Evolutionary conservation across 2,888 invertebrate genomes (phyloP), one percentile per base, ranked within the genome.

Genomic region (Agonum fuliginosum): DNA sequence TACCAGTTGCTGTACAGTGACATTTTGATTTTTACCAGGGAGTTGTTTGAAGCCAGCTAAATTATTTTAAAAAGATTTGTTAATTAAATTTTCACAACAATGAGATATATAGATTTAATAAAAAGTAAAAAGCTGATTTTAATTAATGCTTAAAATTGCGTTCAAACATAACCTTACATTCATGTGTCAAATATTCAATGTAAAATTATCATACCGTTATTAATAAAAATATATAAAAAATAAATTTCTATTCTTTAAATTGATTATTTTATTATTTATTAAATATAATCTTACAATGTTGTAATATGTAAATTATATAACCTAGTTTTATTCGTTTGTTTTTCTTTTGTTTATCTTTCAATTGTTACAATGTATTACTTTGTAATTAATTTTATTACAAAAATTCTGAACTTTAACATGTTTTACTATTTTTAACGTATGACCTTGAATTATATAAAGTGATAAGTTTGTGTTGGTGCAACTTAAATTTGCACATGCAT

Each of bases 1-100:
- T 67, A 41, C 67, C 6, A 19, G 67, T 62, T 62, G 10, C 12
- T 34, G 19, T 27, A 8, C 58, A 62, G 58, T 62, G 58, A 62
- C 58, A 62, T 62, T 62, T 62, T n/a, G 58, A 14, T 62, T 27
- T 51, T 62, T 17, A 17, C 10, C 46, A 62, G 30, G 54, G 58
- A 62, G n/a, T 54, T 24, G n/a, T n/a, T n/a, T n/a, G n/a, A n/a
- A 30, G 30, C 8, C 3, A 30, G 30, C 8, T 5, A 30, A 30
- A 62, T 17, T 30, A 62, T 30, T 62, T 62, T 6, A 17, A 48
- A 20, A 5, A 48, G 19, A 8, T 20, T n/a, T n/a, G n/a, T n/a
- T n/a, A n/a, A n/a, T n/a, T n/a, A n/a, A n/a, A n/a, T n/a, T n/a
- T n/a, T n/a, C n/a, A n/a, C n/a, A n/a, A n/a, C n/a, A n/a, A n/a